Base-by-base conservation (phyloP, 2,888 invertebrate genomes). In the Gisinianus flammeolus region DNA sequence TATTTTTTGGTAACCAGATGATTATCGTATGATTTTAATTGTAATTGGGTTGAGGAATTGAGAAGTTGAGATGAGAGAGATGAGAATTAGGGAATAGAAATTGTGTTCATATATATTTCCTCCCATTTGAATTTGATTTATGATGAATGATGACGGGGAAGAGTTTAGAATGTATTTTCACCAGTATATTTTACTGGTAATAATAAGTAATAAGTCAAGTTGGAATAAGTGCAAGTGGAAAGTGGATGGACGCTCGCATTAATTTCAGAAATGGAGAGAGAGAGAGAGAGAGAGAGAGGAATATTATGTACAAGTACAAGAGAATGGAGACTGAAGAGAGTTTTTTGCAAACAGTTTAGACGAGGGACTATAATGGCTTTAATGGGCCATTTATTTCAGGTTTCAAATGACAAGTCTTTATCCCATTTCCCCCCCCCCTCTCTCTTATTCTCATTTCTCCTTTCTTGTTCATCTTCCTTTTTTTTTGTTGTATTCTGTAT, bases 361-460 rank as follows among this genome's bases (percentile, higher is more conserved):
- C 2, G 24, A 31, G 74, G 56, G 72, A 62, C 16, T 69, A 69
- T 69, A 78, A 74, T 78, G 68, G 66, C 33, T 67, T 69, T 79
- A 79, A 79, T 79, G 79, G 79, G 26, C 70, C 79, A 79, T 79
- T 73, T 67, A 64, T 72, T 73, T 35, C 54, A 62, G 56, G 72
- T 71, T 76, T 79, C 79, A 73, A 76, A 79, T 79, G 79, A 79
- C 79, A 74, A 35, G 77, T 79, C 77, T 66, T 79, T 24, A 62
- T 62, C 26, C 6, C 28, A 62, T 79, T 77, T 69, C 52, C 28
- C 31, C 31, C 28, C 54, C 31, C 62, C 62, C 26, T 62, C 56
- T 58, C 62, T 31, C 24, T 30, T 31, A 6, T 16, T 33, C 26
- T 69, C 52, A 26, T 44, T 30, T n/a, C n/a, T n/a, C 19, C n/a